Percentiles rank a stretch among this genome's conserved stretches.
Conservation (phyloP, 1,140 invertebrate species). For the Drosophila pallidifrons region DNA sequence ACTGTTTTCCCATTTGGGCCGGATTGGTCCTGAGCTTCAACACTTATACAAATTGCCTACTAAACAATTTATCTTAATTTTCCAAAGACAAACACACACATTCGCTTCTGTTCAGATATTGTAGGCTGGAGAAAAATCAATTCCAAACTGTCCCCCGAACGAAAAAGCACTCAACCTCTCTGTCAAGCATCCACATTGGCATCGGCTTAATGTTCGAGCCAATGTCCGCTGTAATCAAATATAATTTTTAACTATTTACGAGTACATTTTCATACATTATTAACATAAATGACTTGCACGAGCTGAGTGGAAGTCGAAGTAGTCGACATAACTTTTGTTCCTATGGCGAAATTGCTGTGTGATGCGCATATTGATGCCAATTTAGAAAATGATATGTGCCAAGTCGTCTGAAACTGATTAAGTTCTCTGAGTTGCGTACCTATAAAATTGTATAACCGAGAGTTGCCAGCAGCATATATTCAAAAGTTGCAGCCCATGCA, state of each 20-base stretch:
- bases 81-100: conserved; percentile 38
- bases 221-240: conserved; percentile 65
- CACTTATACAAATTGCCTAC: conserved; percentile 71
- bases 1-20: conserved; percentile 5
- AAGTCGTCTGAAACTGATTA: no score
- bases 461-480: no score
- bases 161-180: neutral
- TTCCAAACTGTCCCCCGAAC: conserved; percentile 38
- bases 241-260: conserved; percentile 82
- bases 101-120: neutral
- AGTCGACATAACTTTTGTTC: conserved; percentile 11
- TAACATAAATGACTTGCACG: conserved; percentile 71
- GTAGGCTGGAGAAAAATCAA: conserved; percentile 57
- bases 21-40: conserved; percentile 24
- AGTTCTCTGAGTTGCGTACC: no score
- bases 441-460: no score
- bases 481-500: no score
- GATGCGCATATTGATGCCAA: conserved; percentile 53
- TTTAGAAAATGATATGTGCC: conserved; percentile 58
- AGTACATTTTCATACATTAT: conserved; percentile 70
- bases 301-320: conserved; percentile 40
- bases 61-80: conserved; percentile 74
- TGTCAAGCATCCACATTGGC: no score
- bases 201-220: conserved; percentile 8
- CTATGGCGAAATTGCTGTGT: conserved; percentile 8